Evolutionary conservation across 2,113 vertebrate species (phyloP).

Genomic region (Myanophis thanlyinensis): DNA sequence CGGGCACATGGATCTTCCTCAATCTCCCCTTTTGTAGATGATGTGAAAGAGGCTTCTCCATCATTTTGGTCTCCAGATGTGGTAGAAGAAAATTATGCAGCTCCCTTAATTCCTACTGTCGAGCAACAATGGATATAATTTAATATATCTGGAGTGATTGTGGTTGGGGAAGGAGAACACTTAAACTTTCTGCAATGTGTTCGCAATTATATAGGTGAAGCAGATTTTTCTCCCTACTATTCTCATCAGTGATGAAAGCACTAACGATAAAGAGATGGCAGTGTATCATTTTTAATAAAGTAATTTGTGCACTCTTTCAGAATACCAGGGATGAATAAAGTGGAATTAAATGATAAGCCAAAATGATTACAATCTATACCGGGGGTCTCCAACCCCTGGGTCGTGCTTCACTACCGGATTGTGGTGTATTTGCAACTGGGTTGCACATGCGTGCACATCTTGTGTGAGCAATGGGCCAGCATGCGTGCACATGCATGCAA

Average conservation of each 20-base stretch:
- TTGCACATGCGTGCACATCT: too few species aligned
- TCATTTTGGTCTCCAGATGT: not conserved
- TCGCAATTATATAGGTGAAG: not conserved
- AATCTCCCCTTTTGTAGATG: not conserved
- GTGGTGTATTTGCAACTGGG: too few species aligned
- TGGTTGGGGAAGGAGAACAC: not conserved
- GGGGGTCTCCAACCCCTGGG: too few species aligned
- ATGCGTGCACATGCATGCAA: too few species aligned
- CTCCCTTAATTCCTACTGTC: not conserved
- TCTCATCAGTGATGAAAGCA: not conserved
- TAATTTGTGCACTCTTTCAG: not conserved
- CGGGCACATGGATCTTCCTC: not conserved
- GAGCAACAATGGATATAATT: not conserved
- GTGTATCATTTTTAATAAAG: not conserved
- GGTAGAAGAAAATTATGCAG: not conserved
- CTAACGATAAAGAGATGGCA: not conserved
- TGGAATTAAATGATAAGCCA: not conserved
- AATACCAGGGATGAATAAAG: not conserved
- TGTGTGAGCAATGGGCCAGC: accelerated
- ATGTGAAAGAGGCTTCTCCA: not conserved
- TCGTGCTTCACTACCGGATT: too few species aligned
- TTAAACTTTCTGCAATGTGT: not conserved
- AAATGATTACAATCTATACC: not conserved
- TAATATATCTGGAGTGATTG: not conserved
- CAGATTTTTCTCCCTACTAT: not conserved